These are phyloP conservation scores for Xiphorhynchus elegans DNA, from an alignment of 2,113 vertebrate genomes.

Conservation along the genomic window DNA sequence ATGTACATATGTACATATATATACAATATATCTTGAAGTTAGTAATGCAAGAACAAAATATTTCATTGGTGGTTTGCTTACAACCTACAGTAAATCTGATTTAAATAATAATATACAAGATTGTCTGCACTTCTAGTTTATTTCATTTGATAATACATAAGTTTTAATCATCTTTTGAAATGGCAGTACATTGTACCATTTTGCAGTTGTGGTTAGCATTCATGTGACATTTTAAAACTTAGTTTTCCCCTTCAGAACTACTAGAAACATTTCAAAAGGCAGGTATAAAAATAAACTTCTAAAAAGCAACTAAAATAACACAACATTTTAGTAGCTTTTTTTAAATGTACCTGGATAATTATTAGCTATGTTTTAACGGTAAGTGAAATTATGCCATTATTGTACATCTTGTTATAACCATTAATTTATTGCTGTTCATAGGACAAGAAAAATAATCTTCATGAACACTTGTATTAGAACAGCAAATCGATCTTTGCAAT, in stretches of 20 bases:
- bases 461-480: conserved; percentile 15
- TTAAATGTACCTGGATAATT: neutral
- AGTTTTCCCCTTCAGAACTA: neutral
- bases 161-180: neutral
- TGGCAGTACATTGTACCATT: neutral
- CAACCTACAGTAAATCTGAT: neutral
- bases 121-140: neutral
- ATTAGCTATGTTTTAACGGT: conserved; percentile 4
- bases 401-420: neutral
- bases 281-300: neutral
- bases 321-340: neutral
- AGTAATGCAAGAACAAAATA: neutral
- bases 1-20: no score
- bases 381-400: conserved; percentile 14
- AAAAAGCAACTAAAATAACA: conserved; percentile 7
- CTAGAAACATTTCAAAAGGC: neutral
- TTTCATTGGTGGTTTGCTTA: neutral
- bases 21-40: neutral
- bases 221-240: neutral
- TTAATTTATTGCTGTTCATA: neutral
- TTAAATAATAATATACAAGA: neutral
- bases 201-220: neutral
- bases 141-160: neutral
- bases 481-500: conserved; percentile 34
- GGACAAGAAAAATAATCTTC: conserved; percentile 5